Evolutionary conservation across 2,797 vertebrate species (phyloP).

Genomic region (Myotis daubentonii): DNA sequence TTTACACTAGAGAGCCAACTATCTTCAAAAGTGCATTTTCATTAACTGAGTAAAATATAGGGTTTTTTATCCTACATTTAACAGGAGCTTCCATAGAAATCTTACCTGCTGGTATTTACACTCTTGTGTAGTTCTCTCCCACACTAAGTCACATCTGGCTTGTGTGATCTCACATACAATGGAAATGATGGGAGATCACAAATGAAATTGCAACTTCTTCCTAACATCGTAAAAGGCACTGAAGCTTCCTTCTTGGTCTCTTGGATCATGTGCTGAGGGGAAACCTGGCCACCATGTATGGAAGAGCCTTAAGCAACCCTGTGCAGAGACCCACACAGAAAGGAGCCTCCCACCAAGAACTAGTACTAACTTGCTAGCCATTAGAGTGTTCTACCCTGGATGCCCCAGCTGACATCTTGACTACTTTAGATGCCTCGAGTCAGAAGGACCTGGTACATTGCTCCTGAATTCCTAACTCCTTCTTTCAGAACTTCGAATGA

Average conservation of each 20-base stretch:
- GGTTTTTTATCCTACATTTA: background rate
- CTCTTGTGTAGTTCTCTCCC: background rate
- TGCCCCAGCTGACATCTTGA: background rate
- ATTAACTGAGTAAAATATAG: background rate
- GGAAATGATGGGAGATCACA: background rate
- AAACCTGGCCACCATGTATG: background rate
- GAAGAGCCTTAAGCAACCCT: background rate
- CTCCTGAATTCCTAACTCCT: background rate
- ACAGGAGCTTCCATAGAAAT: background rate
- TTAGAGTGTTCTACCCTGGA: background rate
- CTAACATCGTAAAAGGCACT: background rate
- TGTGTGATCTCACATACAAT: background rate
- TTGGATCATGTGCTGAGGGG: background rate
- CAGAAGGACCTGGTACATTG: background rate
- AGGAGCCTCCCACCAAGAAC: background rate
- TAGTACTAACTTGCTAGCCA: background rate
- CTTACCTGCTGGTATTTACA: background rate
- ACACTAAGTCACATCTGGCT: background rate
- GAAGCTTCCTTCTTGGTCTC: background rate
- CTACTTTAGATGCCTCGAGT: rapidly evolving
- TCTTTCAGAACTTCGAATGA: background rate
- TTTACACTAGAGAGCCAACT: background rate
- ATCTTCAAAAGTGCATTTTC: background rate
- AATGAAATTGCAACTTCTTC: background rate
- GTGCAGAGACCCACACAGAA: background rate